Evolutionary conservation across 2,888 invertebrate genomes (phyloP), one percentile per base, ranked within the genome.

Genomic region (Tiliacea aurago): DNA sequence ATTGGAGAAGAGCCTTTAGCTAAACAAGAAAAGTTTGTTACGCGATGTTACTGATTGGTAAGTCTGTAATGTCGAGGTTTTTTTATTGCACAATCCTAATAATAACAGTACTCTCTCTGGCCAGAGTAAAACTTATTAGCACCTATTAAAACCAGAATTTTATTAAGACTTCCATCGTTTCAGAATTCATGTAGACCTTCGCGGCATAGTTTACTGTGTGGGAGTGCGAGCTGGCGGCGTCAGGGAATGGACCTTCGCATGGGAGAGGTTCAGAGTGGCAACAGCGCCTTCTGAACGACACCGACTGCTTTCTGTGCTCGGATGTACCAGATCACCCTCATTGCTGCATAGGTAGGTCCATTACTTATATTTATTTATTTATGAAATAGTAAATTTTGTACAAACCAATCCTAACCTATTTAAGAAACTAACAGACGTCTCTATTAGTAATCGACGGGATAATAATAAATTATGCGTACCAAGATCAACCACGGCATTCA

Each of bases 161-260:
- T 9, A 41, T 13, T 23, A 33, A 45, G 11, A 49, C 2, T 20
- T 10, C 4, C 10, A 58, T 70, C 20, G 0, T 81, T 75, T 0
- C 90, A 98, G 98, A 41, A 98, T 99, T 84, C 97, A 98, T 41
- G 98, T 98, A 0, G 98, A 99, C 91, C 92, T 99, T 55, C 98
- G 98, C 64, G 97, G 97, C 43, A 97, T 98, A 1, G 98, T 99
- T 1, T 99, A 99, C 93, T 99, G 99, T 90, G 97, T 98, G 2
- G 99, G 98, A 0, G 97, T 99, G 11, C 97, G 97, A 72, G 97
- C 98, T 15, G 99, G 99, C 0, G 98, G 98, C 0, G 97, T 98
- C 83, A 96, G 97, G 0, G 99, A 99, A 90, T 99, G 99, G 99
- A 97, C 98, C 80, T 99, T 99, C 91, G 98, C 98, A 0, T 99